phyloP scores from a whole-genome alignment of 92 coral and sea anemone genomes.

The Bergia puertoricense region DNA sequence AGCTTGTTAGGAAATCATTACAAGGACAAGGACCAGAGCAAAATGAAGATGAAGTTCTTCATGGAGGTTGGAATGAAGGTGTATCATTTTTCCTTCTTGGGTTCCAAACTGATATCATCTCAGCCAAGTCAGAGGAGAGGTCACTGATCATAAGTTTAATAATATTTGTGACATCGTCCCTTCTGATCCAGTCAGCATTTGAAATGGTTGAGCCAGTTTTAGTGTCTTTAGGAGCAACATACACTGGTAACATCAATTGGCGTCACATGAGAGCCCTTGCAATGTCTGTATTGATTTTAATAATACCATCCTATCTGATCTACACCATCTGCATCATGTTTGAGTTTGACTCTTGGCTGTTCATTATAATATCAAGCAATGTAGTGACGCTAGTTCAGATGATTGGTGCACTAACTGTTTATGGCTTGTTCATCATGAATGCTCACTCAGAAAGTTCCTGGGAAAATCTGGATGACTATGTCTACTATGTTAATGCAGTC shows the following conservation, averaged over 20 bases:
- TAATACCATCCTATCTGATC: slow-evolving; percentile 70
- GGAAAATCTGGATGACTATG: slow-evolving; percentile 89
- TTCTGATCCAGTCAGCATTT: slow-evolving; percentile 76
- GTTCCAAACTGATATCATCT: slow-evolving; percentile 70
- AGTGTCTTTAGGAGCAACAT: slow-evolving; percentile 82
- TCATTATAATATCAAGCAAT: slow-evolving; percentile 86
- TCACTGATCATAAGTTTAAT: slow-evolving; percentile 71
- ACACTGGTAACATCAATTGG: slow-evolving; percentile 57
- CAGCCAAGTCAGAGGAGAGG: slow-evolving; percentile 66
- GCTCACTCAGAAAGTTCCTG: slow-evolving; percentile 64
- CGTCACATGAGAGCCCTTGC: slow-evolving; percentile 69
- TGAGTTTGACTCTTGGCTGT: slow-evolving; percentile 83
- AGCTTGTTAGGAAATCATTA: slow-evolving; percentile 41
- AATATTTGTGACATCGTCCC: slow-evolving; percentile 81
- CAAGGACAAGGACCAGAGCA: slow-evolving; percentile 59
- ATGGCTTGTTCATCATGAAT: slow-evolving; percentile 79
- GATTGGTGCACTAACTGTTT: slow-evolving; percentile 73
- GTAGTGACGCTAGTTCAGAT: slow-evolving; percentile 85
- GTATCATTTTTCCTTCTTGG: slow-evolving; percentile 76
- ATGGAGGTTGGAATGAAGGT: slow-evolving; percentile 78
- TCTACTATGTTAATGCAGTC: slow-evolving; percentile 86
- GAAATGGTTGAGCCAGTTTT: slow-evolving; percentile 83
- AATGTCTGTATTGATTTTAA: slow-evolving; percentile 62
- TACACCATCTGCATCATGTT: slow-evolving; percentile 74
- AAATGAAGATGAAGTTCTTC: slow-evolving; percentile 43